A percentile compares a stretch with the other conserved stretches of the same genome.
These are phyloP conservation scores for Aegithalos caudatus DNA, from an alignment of 2,113 vertebrate genomes.

Conservation along the genomic window DNA sequence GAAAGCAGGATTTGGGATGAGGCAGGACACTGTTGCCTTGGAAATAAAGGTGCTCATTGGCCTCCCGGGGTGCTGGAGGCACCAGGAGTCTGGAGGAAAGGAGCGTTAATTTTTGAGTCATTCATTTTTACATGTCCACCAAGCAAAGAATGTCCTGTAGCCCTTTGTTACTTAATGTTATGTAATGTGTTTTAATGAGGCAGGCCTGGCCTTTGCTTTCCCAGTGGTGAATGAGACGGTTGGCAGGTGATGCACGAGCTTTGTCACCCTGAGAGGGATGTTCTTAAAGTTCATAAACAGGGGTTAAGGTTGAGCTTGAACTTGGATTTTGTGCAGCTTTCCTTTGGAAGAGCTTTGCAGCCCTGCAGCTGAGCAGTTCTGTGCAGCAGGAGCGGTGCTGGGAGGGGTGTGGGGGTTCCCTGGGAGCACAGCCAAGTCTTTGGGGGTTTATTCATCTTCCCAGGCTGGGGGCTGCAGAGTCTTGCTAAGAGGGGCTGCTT, in stretches of 20 bases:
- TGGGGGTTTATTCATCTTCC: neutral
- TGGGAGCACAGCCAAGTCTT: neutral
- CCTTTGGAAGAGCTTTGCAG: neutral
- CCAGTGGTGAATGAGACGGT: neutral
- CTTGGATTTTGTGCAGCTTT: neutral
- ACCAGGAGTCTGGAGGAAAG: neutral
- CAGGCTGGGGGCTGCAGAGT: neutral
- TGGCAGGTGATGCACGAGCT: neutral
- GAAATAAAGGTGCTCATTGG: neutral
- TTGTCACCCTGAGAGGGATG: neutral
- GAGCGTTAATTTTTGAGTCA: neutral
- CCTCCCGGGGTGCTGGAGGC: neutral
- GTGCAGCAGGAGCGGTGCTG: neutral
- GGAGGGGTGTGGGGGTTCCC: neutral
- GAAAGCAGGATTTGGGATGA: neutral
- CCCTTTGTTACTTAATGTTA: neutral
- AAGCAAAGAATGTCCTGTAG: neutral
- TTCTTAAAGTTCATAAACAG: neutral
- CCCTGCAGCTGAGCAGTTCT: neutral
- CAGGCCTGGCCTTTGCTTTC: slow-evolving; percentile 12
- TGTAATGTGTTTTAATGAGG: slow-evolving; percentile 34
- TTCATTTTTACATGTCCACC: neutral
- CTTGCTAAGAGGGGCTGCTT: neutral
- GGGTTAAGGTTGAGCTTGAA: neutral
- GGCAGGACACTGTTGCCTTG: neutral